Percentiles rank a stretch among this genome's conserved stretches.
These are phyloP conservation scores for Siniperca undulata DNA, from an alignment of 2,797 vertebrate genomes.

Conservation along the genomic window DNA sequence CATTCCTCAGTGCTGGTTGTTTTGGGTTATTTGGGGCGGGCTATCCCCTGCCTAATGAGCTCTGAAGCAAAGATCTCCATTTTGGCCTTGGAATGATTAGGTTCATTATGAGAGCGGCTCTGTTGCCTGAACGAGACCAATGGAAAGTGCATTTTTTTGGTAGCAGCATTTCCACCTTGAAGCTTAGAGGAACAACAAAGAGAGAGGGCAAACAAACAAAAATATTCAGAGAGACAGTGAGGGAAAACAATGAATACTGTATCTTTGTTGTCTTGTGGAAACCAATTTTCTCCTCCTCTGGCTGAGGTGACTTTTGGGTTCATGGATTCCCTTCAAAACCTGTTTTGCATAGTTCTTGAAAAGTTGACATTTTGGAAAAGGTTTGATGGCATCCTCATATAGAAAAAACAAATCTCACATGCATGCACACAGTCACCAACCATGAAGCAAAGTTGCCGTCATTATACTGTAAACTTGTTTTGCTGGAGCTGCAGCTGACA, in stretches of 20 bases:
- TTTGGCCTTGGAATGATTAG: constrained; percentile 66
- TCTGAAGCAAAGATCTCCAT: constrained; percentile 74
- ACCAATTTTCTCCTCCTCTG: constrained; percentile 52
- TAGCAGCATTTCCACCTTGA: constrained; percentile 34
- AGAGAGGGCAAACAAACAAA: constrained; percentile 41
- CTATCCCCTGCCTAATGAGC: constrained; percentile 74
- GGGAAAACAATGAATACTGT: not conserved
- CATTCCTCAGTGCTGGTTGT: constrained; percentile 64
- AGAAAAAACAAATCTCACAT: constrained; percentile 16
- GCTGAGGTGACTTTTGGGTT: constrained; percentile 50
- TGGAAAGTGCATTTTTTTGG: constrained; percentile 5
- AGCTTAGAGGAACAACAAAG: constrained; percentile 46
- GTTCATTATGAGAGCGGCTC: constrained; percentile 68
- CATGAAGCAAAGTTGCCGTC: constrained; percentile 43
- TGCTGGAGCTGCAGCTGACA: constrained; percentile 48
- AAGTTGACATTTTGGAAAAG: constrained; percentile 49
- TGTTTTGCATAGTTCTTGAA: constrained; percentile 47
- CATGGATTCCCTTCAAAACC: constrained; percentile 42
- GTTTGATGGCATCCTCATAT: constrained; percentile 21
- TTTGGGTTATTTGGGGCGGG: constrained; percentile 60
- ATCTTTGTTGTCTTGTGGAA: constrained; percentile 50
- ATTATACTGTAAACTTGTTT: constrained; percentile 44
- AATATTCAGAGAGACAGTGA: constrained; percentile 2
- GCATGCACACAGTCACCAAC: constrained; percentile 19
- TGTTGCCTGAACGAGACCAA: constrained; percentile 29